Evolutionary conservation across 2,888 invertebrate genomes (phyloP), one percentile per base, ranked within the genome.

Genomic region (Endotricha flammealis): DNA sequence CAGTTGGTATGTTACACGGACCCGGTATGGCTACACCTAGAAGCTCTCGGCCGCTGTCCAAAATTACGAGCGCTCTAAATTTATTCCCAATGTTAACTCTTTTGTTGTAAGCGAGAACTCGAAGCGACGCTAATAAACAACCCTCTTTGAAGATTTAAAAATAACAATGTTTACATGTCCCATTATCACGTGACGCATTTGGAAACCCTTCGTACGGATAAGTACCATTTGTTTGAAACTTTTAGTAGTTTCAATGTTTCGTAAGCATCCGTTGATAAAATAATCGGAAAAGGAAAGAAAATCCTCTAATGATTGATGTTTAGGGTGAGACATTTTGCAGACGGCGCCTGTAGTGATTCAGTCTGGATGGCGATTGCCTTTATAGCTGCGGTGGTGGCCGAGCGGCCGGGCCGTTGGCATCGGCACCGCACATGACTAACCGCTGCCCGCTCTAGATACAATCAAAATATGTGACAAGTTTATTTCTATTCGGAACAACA

Each of bases 391-490:
- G 68, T 64, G 73, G 62, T 66, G 58, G 65, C 58, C 54, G 60
- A 53, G 52, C 67, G 64, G 66, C 72, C 75, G 77, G 79, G 79
- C 64, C 83, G 85, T 81, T 86, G 86, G 86, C 86, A 83, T 79
- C 82, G 69, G 63, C 70, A 74, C 57, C 73, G 68, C 74, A 70
- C 70, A 77, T 85, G 86, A 86, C 85, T 85, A 85, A 85, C 85
- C 83, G 66, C 72, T 65, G 70, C 75, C 68, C 80, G 86, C 82
- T 85, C 83, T 83, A 85, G 79, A 85, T 85, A 85, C 82, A 83
- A 85, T 85, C 86, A 83, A 82, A 83, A 82, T 85, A 85, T 82
- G 83, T 81, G 86, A 86, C 86, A 85, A 81, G 81, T 85, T 83
- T 86, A 86, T 86, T 86, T 86, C 82, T 85, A 85, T 85, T 82